phyloP scores from a whole-genome alignment of 2,113 vertebrate genomes.

The Spea multiplicata region DNA sequence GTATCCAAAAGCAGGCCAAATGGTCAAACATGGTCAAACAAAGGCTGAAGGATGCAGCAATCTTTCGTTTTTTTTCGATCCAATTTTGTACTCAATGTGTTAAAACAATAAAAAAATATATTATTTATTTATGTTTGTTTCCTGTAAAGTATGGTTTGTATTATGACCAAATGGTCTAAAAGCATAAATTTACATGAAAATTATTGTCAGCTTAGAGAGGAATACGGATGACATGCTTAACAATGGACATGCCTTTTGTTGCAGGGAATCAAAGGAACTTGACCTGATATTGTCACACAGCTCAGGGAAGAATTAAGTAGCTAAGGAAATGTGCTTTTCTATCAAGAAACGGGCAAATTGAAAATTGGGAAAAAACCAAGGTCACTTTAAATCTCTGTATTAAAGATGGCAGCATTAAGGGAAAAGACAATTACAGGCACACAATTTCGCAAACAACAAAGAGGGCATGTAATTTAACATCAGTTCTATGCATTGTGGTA shows the following conservation, averaged over 20 bases:
- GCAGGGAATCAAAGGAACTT: constrained; percentile 53
- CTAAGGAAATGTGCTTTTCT: constrained; percentile 56
- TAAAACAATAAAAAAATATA: constrained; percentile 51
- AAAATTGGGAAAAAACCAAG: constrained; percentile 60
- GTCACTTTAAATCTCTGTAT: constrained; percentile 66
- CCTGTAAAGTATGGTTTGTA: constrained; percentile 50
- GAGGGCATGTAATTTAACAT: background rate
- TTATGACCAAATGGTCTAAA: constrained; percentile 43
- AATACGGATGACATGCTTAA: constrained; percentile 21
- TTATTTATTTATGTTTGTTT: constrained; percentile 53
- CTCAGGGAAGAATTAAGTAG: constrained; percentile 64
- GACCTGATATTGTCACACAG: constrained; percentile 53
- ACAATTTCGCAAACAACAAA: constrained; percentile 49
- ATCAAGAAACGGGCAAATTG: constrained; percentile 60
- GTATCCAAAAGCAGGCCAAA: no score
- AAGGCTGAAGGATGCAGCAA: no score
- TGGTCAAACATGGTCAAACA: no score
- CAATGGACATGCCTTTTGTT: constrained; percentile 54
- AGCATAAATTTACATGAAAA: constrained; percentile 50
- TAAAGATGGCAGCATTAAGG: constrained; percentile 48
- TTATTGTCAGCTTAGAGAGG: constrained; percentile 47
- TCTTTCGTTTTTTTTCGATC: no score
- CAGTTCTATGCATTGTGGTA: background rate
- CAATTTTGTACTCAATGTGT: constrained; percentile 45
- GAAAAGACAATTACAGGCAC: constrained; percentile 55